phyloP scores from a whole-genome alignment of 1,140 invertebrate species.

The Lepidurus arcticus region DNA sequence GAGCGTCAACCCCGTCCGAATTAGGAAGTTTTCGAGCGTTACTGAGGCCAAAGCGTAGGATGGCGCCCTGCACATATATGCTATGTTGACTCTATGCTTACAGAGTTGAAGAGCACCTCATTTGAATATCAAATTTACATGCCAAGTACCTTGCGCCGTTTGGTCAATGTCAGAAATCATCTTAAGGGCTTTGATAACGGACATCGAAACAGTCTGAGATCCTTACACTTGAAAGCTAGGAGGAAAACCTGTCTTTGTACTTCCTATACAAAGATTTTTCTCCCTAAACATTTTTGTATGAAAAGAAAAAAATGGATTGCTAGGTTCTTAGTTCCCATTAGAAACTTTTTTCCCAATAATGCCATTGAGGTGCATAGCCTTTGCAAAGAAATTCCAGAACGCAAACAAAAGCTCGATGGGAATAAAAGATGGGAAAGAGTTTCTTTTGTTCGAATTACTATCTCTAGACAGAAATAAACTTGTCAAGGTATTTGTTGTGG shows the following conservation, averaged over 20 bases:
- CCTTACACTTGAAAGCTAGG: neutral
- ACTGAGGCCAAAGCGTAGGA: neutral
- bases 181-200: neutral
- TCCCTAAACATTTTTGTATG: no score
- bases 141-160: neutral
- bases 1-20: conserved; percentile 17
- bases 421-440: no score
- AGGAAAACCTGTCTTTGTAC: no score
- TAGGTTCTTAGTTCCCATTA: no score
- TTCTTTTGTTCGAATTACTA: no score
- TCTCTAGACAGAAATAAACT: neutral
- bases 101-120: neutral
- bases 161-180: neutral
- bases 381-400: no score
- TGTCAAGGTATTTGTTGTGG: neutral
- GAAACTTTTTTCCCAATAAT: no score
- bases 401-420: no score
- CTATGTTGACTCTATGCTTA: neutral
- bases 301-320: no score
- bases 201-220: neutral
- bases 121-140: conserved; percentile 15
- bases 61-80: neutral
- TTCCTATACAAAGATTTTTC: no score
- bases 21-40: neutral
- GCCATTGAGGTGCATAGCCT: no score